Evolutionary conservation across 1,140 invertebrate species (phyloP), one percentile per base, ranked within the genome.

Genomic region (Halyomorpha halys): DNA sequence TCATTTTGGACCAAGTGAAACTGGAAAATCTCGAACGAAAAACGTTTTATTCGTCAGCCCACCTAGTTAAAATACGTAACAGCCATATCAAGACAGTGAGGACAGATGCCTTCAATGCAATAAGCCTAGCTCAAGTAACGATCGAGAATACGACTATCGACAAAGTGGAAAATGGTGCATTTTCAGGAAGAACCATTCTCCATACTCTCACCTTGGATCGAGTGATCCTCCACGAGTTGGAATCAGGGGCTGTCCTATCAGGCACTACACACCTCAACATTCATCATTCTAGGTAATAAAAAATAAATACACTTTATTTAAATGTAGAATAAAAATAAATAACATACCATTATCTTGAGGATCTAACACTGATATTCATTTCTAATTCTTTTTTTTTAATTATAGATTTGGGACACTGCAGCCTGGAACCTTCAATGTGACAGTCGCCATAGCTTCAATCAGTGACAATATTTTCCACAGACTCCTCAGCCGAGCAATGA

Each of bases 231-330:
- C 73, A 77, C 25, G 75, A 72, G 14, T 70, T 88, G 27, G 74
- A 78, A 66, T 75, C 73, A 0, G 78, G 79, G 68, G 83, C 85
- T n/a, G 75, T 89, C 47, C 76, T 75, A 59, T 84, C 83, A 15
- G 83, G 80, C 39, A 76, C 85, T 47, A 78, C 75, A 25, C 83
- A 83, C 70, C 76, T 89, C 51, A 81, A 81, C 51, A 77, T 89
- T 70, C 77, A 82, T 70, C 76, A 83, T 76, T 67, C 66, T 34
- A 67, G 51, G 67, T 68, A 61, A 60, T 15, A 5, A 21, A 8
- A 3, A 19, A 27, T 9, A 21, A 8, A 21, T 56, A 21, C 6
- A 56, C n/a, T 11, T 18, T 21, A 11, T n/a, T 49, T 18, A 9
- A 56, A 23, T 27, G 1, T 56, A 23, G 9, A 23, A 23, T 27